Conservation (phyloP, 1,140 invertebrate genomes). For the Aradophagus sp. region DNA sequence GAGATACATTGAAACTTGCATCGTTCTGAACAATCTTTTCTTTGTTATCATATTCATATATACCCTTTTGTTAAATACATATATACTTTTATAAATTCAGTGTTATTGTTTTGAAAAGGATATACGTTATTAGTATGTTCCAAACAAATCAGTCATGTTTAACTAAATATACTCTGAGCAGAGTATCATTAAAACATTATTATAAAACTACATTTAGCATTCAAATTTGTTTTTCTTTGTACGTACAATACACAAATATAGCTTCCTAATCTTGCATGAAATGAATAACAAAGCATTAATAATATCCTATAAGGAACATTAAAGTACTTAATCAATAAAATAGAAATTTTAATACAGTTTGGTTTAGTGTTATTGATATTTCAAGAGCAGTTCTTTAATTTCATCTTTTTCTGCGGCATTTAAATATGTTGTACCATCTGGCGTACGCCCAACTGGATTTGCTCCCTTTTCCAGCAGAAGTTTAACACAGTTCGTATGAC, state of each 20-base stretch:
- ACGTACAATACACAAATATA: conserved; percentile 56
- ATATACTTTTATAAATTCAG: too few species aligned
- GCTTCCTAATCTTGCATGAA: conserved; percentile 60
- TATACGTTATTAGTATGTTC: too few species aligned
- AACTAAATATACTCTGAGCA: conserved; percentile 12
- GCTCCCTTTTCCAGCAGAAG: conserved; percentile 91
- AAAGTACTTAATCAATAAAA: conserved; percentile 69
- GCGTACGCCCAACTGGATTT: conserved; percentile 86
- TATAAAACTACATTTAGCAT: conserved; percentile 44
- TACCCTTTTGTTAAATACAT: too few species aligned
- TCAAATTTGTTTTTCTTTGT: conserved; percentile 41
- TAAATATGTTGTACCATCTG: conserved; percentile 89
- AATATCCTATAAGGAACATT: conserved; percentile 72
- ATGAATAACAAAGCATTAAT: conserved; percentile 67
- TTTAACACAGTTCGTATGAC: conserved; percentile 92
- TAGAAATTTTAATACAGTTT: too few species aligned
- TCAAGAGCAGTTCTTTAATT: conserved; percentile 84
- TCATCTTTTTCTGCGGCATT: conserved; percentile 94
- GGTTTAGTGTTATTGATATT: conserved; percentile 68
- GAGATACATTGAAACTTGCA: too few species aligned
- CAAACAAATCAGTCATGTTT: too few species aligned
- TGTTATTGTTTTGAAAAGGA: too few species aligned
- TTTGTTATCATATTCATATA: too few species aligned
- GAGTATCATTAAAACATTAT: conserved; percentile 18
- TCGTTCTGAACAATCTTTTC: too few species aligned